Base-by-base conservation (phyloP, 2,113 vertebrate species). In the Oceanodroma tethys region DNA sequence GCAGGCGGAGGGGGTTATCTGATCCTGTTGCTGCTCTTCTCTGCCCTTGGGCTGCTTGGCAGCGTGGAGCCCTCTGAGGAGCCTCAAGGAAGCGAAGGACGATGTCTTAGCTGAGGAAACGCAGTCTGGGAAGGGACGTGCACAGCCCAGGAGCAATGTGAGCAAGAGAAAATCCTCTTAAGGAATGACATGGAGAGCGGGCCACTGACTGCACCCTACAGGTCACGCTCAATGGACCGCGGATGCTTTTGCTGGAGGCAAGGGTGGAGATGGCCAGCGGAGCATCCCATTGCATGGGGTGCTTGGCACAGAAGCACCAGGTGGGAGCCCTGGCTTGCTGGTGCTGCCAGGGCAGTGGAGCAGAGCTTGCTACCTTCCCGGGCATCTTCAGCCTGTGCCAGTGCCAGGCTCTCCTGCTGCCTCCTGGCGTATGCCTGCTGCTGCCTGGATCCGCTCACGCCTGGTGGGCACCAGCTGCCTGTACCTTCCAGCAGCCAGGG, bases 171-270 rank as follows among this genome's bases (percentile, higher is more conserved):
- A 63, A 42, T 36, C 27, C 43, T 32, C 19, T 4, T 11, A 2
- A 11, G 63, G 34, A 18, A 2, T 7, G 40, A 6, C 18, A 1
- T 2, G 6, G 22, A 19, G 29, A 40, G 34, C 0, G 0, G 48
- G 26, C 15, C 26, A 1, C 2, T 4, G 67, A 0, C n/a, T 42
- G 72, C 9, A 10, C 56, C 40, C 55, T 20, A 2, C 27, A 3
- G 73, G 42, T 25, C 62, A 3, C 12, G 4, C 32, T 6, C 7
- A 3, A 0, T 2, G 66, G 80, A 3, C 34, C 2, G 0, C 1
- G 3, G n/a, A 2, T 45, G 45, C 10, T 63, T 53, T 50, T 38
- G 34, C 42, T 15, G 18, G 26, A 66, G 68, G 52, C 43, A 9
- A 10, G 23, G 19, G 0, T 27, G 82, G 30, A 34, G 73, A 7